Conservation (phyloP, 2,797 vertebrate species). For the Phataginus tricuspis region DNA sequence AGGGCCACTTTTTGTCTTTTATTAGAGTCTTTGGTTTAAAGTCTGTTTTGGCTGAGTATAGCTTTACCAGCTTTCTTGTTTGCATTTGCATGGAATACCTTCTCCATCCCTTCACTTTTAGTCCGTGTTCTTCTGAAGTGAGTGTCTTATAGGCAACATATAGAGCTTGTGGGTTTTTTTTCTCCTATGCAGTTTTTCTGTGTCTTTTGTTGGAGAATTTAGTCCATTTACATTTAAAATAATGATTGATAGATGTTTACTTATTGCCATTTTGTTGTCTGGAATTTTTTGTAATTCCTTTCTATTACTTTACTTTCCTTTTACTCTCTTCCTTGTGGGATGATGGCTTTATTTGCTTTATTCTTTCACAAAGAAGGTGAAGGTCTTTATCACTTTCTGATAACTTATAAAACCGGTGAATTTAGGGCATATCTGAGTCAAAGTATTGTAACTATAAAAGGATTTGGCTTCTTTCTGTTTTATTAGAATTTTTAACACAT, state of each 20-base stretch:
- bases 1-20: background rate
- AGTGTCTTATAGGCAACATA: background rate
- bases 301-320: background rate
- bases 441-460: background rate
- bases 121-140: background rate
- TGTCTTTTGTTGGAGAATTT: background rate
- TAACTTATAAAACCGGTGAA: constrained; percentile 20
- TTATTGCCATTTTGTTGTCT: background rate
- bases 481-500: constrained; percentile 40
- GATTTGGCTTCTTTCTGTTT: constrained; percentile 28
- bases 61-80: background rate
- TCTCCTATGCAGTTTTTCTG: background rate
- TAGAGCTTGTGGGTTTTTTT: background rate
- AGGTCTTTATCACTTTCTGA: constrained; percentile 12
- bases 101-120: background rate
- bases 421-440: background rate
- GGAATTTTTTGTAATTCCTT: background rate
- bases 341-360: background rate
- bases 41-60: background rate
- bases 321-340: background rate
- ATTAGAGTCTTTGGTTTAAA: background rate
- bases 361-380: background rate
- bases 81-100: background rate
- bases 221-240: background rate
- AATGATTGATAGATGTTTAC: background rate